Evolutionary conservation across 2,113 vertebrate genomes (phyloP).

Genomic region (Tenrec ecaudatus): DNA sequence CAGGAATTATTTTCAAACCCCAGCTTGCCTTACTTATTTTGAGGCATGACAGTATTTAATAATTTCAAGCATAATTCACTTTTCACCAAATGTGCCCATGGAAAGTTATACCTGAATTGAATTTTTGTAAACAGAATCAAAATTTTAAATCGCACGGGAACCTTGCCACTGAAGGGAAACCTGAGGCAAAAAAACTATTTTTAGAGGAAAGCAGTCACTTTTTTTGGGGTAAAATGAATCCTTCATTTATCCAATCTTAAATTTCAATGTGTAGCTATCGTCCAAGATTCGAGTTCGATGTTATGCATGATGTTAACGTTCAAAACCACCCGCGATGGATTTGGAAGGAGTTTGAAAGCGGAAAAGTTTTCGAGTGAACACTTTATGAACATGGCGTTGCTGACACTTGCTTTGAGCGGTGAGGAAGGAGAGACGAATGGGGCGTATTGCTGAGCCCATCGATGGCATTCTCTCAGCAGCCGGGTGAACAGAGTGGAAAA

Average conservation of each 20-base stretch:
- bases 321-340: slow-evolving; percentile 42
- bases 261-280: not conserved
- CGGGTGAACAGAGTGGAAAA: not conserved
- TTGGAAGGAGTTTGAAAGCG: slow-evolving; percentile 49
- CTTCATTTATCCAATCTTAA: slow-evolving; percentile 35
- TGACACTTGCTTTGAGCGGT: slow-evolving; percentile 31
- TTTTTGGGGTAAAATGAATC: slow-evolving; percentile 37
- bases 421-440: not conserved
- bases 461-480: not conserved
- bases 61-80: slow-evolving; percentile 25
- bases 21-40: slow-evolving; percentile 50
- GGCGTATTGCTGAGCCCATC: not conserved
- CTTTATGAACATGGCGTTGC: slow-evolving; percentile 39
- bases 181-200: slow-evolving; percentile 14
- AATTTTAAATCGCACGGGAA: slow-evolving; percentile 52
- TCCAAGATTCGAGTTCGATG: not conserved
- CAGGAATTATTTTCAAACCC: slow-evolving; percentile 63
- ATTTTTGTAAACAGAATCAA: slow-evolving; percentile 61
- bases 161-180: slow-evolving; percentile 21
- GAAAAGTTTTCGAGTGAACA: slow-evolving; percentile 42
- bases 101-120: slow-evolving; percentile 41
- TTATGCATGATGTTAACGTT: not conserved
- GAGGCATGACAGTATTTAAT: not conserved
- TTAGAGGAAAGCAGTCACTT: slow-evolving; percentile 34
- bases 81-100: not conserved